Evolutionary conservation across 2,797 vertebrate genomes (phyloP).

Genomic region (Zalophus californianus): DNA sequence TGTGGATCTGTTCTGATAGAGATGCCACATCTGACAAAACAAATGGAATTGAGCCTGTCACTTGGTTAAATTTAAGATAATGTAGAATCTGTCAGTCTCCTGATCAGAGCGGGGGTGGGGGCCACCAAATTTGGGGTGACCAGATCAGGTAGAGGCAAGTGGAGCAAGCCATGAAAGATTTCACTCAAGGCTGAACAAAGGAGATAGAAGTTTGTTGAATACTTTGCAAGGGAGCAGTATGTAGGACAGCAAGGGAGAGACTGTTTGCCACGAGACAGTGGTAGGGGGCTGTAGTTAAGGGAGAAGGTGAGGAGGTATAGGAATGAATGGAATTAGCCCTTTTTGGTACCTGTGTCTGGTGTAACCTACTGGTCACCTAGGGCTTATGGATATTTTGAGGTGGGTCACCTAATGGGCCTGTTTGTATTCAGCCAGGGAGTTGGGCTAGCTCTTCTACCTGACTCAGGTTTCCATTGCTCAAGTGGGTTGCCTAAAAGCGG

Average conservation of each 20-base stretch:
- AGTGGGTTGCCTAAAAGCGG: neutral
- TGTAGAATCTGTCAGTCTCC: neutral
- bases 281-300: neutral
- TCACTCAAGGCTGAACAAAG: neutral
- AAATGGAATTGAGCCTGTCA: neutral
- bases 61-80: slow-evolving; percentile 5
- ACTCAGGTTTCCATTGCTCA: neutral
- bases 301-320: neutral
- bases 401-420: neutral
- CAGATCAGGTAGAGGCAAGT: neutral
- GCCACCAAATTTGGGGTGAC: neutral
- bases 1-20: neutral
- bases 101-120: neutral
- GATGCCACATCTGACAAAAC: neutral
- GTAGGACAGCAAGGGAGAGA: neutral
- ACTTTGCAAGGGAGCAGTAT: neutral
- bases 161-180: neutral
- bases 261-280: neutral
- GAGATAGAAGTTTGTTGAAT: neutral
- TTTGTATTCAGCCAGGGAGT: neutral
- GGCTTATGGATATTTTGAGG: neutral
- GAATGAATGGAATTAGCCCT: neutral
- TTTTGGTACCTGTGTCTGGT: neutral
- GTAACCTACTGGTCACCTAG: neutral
- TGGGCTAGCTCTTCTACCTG: neutral